Evolutionary conservation across 2,888 invertebrate genomes (phyloP), one percentile per base, ranked within the genome.

Genomic region (Aromia moschata): DNA sequence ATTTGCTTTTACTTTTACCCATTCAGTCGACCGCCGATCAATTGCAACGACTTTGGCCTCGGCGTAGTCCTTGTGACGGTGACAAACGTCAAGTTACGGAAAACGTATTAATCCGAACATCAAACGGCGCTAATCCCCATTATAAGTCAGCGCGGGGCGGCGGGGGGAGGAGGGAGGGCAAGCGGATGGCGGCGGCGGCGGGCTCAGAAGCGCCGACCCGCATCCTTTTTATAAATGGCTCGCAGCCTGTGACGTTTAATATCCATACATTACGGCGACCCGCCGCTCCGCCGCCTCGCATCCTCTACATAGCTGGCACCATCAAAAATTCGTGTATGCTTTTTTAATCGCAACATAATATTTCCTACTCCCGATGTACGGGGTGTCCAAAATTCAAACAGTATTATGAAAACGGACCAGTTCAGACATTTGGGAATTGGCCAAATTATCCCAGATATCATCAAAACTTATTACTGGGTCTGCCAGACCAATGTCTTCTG

Each of bases 171-270:
- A 47, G 43, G 38, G 15, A 57, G 36, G 36, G 54, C n/a, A n/a
- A n/a, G n/a, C 37, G 36, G 41, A 31, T 20, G 47, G 31, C 53
- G 15, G 49, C 15, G 45, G 51, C 18, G 17, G 15, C 52, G 52
- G 37, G 40, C 60, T 33, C 58, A 62, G 56, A 51, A 60, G 62
- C 64, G 63, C 58, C 45, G 66, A 57, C 72, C 75, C 74, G 74
- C 69, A 75, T 75, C 75, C 75, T 76, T 76, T 77, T 77, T 77
- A 76, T 75, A 77, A 77, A 77, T 75, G 76, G 75, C 70, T 72
- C 70, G 68, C 74, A 73, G 72, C 70, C 69, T 70, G 73, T 77
- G 77, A 77, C 77, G 75, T 76, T 76, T 77, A 77, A 77, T 77
- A 76, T 76, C 76, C 76, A 77, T 77, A 76, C 74, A 76, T 77